Evolutionary conservation across 2,113 vertebrate species (phyloP), one percentile per base, ranked within the genome.

Genomic region (Sciurus niger): DNA sequence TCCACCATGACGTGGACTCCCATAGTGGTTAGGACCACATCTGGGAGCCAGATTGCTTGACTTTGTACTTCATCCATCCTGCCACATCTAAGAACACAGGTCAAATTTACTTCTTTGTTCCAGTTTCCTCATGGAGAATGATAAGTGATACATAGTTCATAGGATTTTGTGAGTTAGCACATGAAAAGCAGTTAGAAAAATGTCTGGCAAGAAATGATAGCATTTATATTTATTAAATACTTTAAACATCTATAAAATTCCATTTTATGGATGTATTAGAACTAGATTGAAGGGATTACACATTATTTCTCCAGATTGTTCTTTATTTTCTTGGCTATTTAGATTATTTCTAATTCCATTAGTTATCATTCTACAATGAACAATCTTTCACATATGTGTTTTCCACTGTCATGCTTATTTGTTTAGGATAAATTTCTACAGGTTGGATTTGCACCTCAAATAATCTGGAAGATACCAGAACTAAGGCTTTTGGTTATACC

Each of bases 291-390:
- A 32, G 7, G 55, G 13, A 17, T 72, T 58, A 46, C 8, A 43
- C 51, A 73, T 58, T 16, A 63, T 48, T 89, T 13, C 18, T 60
- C 30, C 55, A 77, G 46, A 77, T 77, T 48, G 43, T 77, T n/a
- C 12, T 48, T 43, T 6, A 37, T 20, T 76, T 68, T 83, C 58
- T 60, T 32, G 1, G 25, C 46, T 70, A 79, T 73, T 79, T 89
- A 84, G 84, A 55, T 80, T 55, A 94, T 53, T 96, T 68, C 40
- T 70, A 78, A 53, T n/a, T 91, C 24, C 53, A 37, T 63, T 89
- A 67, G 25, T 8, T 58, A 34, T 63, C 78, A 34, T 55, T 78
- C 28, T 72, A 4, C 24, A 84, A 53, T 13, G 14, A 48, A 72
- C 14, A 43, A 34, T 78, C 13, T 80, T 86, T 86, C 28, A 88